Base-by-base conservation (phyloP, 2,888 invertebrate species). In the Phalera bucephala region DNA sequence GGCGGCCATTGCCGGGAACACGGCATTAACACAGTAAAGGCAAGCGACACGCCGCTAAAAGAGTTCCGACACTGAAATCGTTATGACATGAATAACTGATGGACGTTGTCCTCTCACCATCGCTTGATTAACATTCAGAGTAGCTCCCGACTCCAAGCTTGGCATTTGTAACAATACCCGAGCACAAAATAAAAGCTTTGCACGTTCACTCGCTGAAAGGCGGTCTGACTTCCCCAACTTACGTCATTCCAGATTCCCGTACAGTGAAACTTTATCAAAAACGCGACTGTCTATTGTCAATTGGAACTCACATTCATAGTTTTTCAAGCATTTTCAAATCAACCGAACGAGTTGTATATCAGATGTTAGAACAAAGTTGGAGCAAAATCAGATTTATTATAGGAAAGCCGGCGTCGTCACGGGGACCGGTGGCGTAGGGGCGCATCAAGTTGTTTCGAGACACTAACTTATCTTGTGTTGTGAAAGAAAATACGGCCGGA, bases 91-190 rank as follows among this genome's bases (percentile, higher is more conserved):
- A 83, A 85, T 84, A 74, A 79, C 80, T 79, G 81, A 84, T 83
- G 80, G 80, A 75, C 73, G 72, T 41, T 64, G n/a, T n/a, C n/a
- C 40, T 64, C 65, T 66, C 76, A 71, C 72, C 73, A 70, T 65
- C 66, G 67, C 70, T 71, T 77, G 74, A 87, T 87, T 88, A 84
- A 76, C 84, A 88, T 87, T 87, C 87, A 79, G 71, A 67, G 65
- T 67, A 59, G 72, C 73, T 69, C 64, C 60, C 71, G 66, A 73
- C 77, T 72, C 62, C 65, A 66, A 77, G 76, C 80, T 80, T 72
- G 59, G 72, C 75, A 75, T 79, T 81, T 77, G 80, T 77, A 80
- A 84, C 85, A 86, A 84, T 84, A 77, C 80, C 72, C 57, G 66
- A 55, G 67, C 68, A 76, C 78, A 73, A 85, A 86, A 86, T 86